Evolutionary conservation across 2,797 vertebrate genomes (phyloP), one percentile per base, ranked within the genome.

Genomic region (Limnodromus scolopaceus): DNA sequence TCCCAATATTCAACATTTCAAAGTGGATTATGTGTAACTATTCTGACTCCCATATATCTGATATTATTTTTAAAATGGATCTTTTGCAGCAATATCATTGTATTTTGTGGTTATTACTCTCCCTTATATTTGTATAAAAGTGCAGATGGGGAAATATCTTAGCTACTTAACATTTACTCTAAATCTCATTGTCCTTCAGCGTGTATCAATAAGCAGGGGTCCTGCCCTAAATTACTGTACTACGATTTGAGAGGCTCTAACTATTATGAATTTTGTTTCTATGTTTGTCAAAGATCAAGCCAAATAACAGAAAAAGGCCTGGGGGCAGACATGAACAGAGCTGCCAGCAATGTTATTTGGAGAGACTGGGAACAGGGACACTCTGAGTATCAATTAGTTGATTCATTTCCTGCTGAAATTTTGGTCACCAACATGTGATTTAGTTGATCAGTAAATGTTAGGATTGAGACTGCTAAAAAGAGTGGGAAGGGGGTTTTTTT

Each of bases 351-450:
- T 75, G 95, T 97, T 97, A 97, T 95, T 93, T 84, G 53, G 24
- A 76, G 15, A 79, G 90, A 57, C 76, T 75, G 84, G 92, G 92
- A 97, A 95, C 7, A 95, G 13, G 25, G 91, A 58, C 75, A 85
- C 91, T 93, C 95, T 75, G 90, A 94, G 84, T 94, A 97, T 97
- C 97, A 98, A 97, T 98, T 98, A 98, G 95, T 96, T 97, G 89
- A 96, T 97, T 98, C 88, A 94, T 98, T 97, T 98, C 95, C 85
- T 89, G 91, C 54, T 97, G 94, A 96, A 97, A 97, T 74, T 92
- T 83, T 95, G 93, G 94, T 87, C 46, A 72, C 79, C 6, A 94
- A 80, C 66, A 91, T 96, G 93, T 94, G 93, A 93, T 96, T 93
- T 94, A 93, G 83, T 96, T 95, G 95, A 97, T 97, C 97, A 96